These are phyloP conservation scores for Anas georgica DNA, from an alignment of 2,797 vertebrate species.

Conservation along the genomic window DNA sequence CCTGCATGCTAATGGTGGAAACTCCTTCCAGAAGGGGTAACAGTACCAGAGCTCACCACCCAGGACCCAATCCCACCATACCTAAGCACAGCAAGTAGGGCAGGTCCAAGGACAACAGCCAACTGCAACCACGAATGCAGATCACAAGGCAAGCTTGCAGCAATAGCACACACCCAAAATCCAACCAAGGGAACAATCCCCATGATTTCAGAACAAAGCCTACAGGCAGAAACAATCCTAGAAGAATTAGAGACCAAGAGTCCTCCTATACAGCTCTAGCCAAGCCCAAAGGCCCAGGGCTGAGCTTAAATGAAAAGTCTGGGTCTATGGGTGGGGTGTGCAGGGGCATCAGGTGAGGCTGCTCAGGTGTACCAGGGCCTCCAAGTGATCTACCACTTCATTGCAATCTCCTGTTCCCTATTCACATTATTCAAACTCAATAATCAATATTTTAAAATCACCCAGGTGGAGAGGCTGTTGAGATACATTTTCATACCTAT, in stretches of 20 bases:
- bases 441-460: background rate
- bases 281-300: fast-evolving
- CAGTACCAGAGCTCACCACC: background rate
- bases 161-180: fast-evolving
- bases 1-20: fast-evolving
- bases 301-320: background rate
- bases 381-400: fast-evolving
- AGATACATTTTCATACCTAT: background rate
- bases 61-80: background rate
- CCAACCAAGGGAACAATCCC: fast-evolving
- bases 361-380: background rate
- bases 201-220: fast-evolving
- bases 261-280: fast-evolving
- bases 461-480: background rate
- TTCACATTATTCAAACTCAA: background rate
- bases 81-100: background rate
- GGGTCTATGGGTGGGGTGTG: too few relatives aligned
- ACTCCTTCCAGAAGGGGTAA: background rate
- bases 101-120: background rate
- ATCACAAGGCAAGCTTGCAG: fast-evolving
- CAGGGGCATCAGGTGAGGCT: background rate
- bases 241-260: fast-evolving
- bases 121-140: background rate
- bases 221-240: fast-evolving
- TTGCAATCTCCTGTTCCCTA: background rate